Evolutionary conservation across 2,113 vertebrate species (phyloP), one percentile per base, ranked within the genome.

Genomic region (Siniperca knerii): DNA sequence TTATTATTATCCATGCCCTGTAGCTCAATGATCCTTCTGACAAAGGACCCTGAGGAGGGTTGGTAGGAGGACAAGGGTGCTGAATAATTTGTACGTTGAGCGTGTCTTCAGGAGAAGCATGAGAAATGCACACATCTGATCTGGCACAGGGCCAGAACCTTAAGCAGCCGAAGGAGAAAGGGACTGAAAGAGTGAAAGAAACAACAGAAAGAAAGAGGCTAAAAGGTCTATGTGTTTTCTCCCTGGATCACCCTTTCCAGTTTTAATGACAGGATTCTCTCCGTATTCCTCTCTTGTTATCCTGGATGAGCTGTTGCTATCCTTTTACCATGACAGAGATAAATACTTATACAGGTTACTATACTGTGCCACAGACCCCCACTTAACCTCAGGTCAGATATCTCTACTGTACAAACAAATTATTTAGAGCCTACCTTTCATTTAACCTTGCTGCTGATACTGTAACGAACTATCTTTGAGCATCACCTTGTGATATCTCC

Each of bases 1-100:
- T 95, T 91, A 93, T 95, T 94, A 91, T 90, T 88, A 89, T 84
- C 91, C 85, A 74, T 82, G 85, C 82, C 81, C 87, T 89, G 86
- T 92, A 93, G 89, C 90, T 87, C 87, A 91, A 81, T 54, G 79
- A 93, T 86, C 70, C 90, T 84, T 87, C 83, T 90, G 71, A 92
- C 76, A 84, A 89, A 93, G 0, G 81, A 78, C 61, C 77, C 83
- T 81, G 62, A 71, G 89, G 70, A 81, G 48, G 77, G 91, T 79
- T 89, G 48, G 71, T 69, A 21, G 18, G 64, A 65, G 77, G 68
- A 76, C 58, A 61, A 54, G 61, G 69, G 81, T 70, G 75, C 78
- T 89, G 87, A 92, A 91, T 94, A 90, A 93, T 91, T 90, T 94
- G 92, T 90, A 86, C 57, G 21, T 83, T 76, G 86, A 92, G 89